A percentile compares a stretch with the other conserved stretches of the same genome.
phyloP scores from a whole-genome alignment of 2,888 invertebrate genomes.

The Chaetoderma sp. region DNA sequence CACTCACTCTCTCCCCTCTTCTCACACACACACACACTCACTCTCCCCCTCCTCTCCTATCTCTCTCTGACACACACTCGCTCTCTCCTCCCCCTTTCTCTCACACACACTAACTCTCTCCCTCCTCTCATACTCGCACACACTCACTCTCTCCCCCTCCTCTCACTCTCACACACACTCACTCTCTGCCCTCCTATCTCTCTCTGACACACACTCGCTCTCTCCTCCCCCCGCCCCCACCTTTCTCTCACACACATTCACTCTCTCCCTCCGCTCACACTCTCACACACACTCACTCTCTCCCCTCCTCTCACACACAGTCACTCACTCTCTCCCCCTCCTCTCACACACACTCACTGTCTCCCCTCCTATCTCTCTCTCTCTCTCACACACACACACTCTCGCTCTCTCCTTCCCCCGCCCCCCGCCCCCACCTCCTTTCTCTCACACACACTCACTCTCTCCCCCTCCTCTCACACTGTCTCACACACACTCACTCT shows the following conservation, averaged over 20 bases:
- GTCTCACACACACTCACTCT: conserved; percentile 1
- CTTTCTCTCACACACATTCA: too few relatives aligned
- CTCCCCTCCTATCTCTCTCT: background rate
- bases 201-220: conserved; percentile 1
- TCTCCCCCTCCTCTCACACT: background rate
- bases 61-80: background rate
- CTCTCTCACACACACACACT: too few relatives aligned
- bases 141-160: background rate
- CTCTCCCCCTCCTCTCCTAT: conserved; percentile 5
- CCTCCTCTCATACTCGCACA: background rate
- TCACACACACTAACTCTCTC: background rate
- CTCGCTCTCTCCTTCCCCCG: too few relatives aligned
- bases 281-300: too few relatives aligned
- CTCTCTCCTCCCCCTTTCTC: background rate
- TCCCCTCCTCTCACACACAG: background rate
- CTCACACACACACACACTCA: too few relatives aligned
- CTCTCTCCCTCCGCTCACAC: too few relatives aligned
- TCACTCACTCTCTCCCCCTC: background rate
- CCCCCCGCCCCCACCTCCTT: too few relatives aligned
- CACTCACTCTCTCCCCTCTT: too few relatives aligned
- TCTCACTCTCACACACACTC: conserved; percentile 6
- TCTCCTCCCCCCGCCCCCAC: too few relatives aligned
- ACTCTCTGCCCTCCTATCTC: conserved; percentile 17
- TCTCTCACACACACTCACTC: conserved; percentile 9
- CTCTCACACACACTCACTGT: background rate